Percentiles rank a stretch among this genome's conserved stretches.
Evolutionary conservation across 2,888 invertebrate species (phyloP).

Genomic region (Azorinus chamasolen): DNA sequence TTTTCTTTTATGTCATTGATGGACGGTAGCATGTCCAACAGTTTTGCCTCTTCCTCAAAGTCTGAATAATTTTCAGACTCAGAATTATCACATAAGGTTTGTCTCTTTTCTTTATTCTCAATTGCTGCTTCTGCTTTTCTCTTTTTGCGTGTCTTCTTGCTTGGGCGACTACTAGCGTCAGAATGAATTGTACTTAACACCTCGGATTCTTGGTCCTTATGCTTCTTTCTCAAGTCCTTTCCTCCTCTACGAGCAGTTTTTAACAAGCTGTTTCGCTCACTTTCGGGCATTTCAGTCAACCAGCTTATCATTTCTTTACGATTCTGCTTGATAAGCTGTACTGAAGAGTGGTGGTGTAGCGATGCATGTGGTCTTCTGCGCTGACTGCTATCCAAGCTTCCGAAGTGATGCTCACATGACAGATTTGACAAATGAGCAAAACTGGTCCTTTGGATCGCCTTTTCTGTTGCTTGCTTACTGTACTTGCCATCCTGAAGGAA

Average conservation of each 20-base stretch:
- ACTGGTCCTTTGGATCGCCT: neutral
- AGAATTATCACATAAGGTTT: too few relatives aligned
- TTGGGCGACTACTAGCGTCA: too few relatives aligned
- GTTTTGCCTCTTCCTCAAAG: neutral
- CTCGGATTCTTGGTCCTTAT: slow-evolving; percentile 3
- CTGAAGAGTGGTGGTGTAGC: slow-evolving; percentile 53
- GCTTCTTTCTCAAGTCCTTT: neutral
- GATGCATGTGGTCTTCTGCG: slow-evolving; percentile 48
- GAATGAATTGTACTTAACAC: too few relatives aligned
- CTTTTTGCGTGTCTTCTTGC: too few relatives aligned
- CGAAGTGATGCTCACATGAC: slow-evolving; percentile 71
- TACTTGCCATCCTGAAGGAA: too few relatives aligned
- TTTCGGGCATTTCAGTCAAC: neutral
- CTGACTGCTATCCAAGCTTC: slow-evolving; percentile 57
- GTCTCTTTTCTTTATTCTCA: too few relatives aligned
- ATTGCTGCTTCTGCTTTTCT: too few relatives aligned
- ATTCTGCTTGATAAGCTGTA: slow-evolving; percentile 53
- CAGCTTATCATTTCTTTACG: neutral
- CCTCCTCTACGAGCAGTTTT: slow-evolving; percentile 3
- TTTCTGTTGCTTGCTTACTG: slow-evolving; percentile 32
- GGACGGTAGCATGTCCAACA: neutral
- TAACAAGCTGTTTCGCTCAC: neutral
- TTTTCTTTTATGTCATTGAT: neutral
- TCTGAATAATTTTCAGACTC: too few relatives aligned
- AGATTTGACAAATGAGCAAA: slow-evolving; percentile 41